These are phyloP conservation scores for Benthosema pterotum DNA, from an alignment of 2,797 vertebrate species.

Conservation along the genomic window DNA sequence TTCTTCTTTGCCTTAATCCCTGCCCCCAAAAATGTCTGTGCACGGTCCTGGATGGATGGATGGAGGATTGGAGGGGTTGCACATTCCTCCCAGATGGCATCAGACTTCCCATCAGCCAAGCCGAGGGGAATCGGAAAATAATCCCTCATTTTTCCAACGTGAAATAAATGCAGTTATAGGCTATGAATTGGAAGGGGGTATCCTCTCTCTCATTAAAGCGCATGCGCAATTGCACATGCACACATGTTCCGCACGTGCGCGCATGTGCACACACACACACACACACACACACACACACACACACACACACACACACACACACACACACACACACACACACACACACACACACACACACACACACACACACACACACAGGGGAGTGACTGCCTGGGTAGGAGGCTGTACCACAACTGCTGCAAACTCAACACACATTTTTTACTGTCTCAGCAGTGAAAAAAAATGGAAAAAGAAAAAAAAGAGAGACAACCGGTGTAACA, in stretches of 20 bases:
- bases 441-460: not conserved
- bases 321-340: not conserved
- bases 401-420: too few species aligned
- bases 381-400: too few species aligned
- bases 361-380: too few species aligned
- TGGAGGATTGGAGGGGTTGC: conserved; percentile 55
- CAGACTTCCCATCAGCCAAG: conserved; percentile 74
- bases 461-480: not conserved
- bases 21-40: conserved; percentile 30
- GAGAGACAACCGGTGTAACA: not conserved
- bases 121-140: conserved; percentile 68
- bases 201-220: not conserved
- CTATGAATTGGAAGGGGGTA: conserved; percentile 10
- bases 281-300: conserved; percentile 12
- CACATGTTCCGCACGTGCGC: conserved; percentile 36
- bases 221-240: conserved; percentile 32
- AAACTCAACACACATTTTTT: too few species aligned
- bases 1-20: conserved; percentile 51
- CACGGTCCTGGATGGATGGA: conserved; percentile 53
- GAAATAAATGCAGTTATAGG: conserved; percentile 48
- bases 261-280: conserved; percentile 22
- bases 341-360: too few species aligned
- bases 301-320: conserved; percentile 15
- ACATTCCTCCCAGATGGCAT: conserved; percentile 81
- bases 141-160: conserved; percentile 68